Conservation (phyloP, 2,888 invertebrate genomes). For the Heteropelma amictum region DNA sequence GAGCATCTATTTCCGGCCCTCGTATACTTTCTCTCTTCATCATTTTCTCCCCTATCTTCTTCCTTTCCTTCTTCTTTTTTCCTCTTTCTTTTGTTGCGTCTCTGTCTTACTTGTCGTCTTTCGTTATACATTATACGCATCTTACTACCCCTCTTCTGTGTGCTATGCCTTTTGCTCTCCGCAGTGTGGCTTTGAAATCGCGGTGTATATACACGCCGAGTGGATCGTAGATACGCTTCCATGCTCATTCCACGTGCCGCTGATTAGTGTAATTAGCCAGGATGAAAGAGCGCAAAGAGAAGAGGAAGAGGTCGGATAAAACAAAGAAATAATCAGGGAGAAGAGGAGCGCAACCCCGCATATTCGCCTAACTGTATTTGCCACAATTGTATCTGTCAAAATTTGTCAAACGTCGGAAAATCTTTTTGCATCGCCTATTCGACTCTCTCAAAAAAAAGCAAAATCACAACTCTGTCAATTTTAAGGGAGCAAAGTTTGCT, state of each 20-base stretch:
- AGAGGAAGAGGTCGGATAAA: too few species aligned
- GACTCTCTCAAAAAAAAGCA: too few species aligned
- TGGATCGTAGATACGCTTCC: slow-evolving; percentile 53
- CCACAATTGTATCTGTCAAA: slow-evolving; percentile 18
- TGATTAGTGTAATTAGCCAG: slow-evolving; percentile 75
- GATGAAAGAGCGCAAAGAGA: slow-evolving; percentile 60
- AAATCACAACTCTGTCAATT: too few species aligned
- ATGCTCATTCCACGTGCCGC: slow-evolving; percentile 74
- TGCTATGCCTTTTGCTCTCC: too few species aligned
- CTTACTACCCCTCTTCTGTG: slow-evolving; percentile 31
- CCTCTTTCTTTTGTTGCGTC: slow-evolving; percentile 36
- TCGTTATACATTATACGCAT: slow-evolving; percentile 52
- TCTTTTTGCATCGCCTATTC: too few species aligned
- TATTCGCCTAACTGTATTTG: too few species aligned
- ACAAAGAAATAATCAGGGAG: slow-evolving; percentile 46
- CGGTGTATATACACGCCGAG: slow-evolving; percentile 55
- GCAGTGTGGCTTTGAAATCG: slow-evolving; percentile 60
- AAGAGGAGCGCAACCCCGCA: too few species aligned
- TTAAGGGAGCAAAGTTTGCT: too few species aligned
- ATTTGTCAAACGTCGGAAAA: too few species aligned
- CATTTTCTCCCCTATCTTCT: slow-evolving; percentile 37
- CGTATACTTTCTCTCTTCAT: slow-evolving; percentile 44
- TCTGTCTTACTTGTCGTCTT: slow-evolving; percentile 5
- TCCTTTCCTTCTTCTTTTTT: slow-evolving; percentile 9
- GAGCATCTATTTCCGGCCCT: slow-evolving; percentile 54